These are phyloP conservation scores for Cylindroiulus punctatus DNA, from an alignment of 2,888 invertebrate genomes.

Conservation along the genomic window DNA sequence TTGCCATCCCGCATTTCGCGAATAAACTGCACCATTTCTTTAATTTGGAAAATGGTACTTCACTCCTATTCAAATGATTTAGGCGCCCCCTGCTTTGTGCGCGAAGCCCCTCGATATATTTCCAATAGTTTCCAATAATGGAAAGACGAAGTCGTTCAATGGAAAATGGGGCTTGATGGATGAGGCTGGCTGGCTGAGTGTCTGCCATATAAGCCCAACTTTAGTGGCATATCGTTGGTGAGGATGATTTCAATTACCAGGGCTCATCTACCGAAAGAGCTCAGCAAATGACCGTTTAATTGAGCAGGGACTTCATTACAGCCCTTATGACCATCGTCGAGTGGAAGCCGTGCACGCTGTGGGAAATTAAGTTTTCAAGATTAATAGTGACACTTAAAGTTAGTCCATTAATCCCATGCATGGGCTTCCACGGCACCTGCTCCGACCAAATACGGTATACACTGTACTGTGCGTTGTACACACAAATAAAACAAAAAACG, in stretches of 20 bases:
- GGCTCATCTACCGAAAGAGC: slow-evolving; percentile 41
- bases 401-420: slow-evolving; percentile 29
- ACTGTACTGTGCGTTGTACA: neutral
- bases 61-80: slow-evolving; percentile 47
- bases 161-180: slow-evolving; percentile 45
- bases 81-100: slow-evolving; percentile 45
- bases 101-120: slow-evolving; percentile 43
- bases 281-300: slow-evolving; percentile 47
- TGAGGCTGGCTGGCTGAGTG: slow-evolving; percentile 19
- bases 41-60: slow-evolving; percentile 45
- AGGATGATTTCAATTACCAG: slow-evolving; percentile 43
- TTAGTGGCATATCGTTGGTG: neutral
- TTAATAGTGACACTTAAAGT: slow-evolving; percentile 47
- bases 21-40: slow-evolving; percentile 47
- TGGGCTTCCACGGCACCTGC: slow-evolving; percentile 4
- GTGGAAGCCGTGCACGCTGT: slow-evolving; percentile 27
- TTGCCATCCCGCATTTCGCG: slow-evolving; percentile 26
- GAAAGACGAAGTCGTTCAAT: slow-evolving; percentile 45
- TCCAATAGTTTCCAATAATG: slow-evolving; percentile 47
- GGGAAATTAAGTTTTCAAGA: slow-evolving; percentile 45
- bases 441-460: neutral
- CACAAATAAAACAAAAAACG: neutral
- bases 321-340: slow-evolving; percentile 37
- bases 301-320: slow-evolving; percentile 45
- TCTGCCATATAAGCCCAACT: slow-evolving; percentile 35